A percentile compares a stretch with the other conserved stretches of the same genome.
These are phyloP conservation scores for Penaeus indicus DNA, from an alignment of 1,140 invertebrate genomes.

Conservation along the genomic window DNA sequence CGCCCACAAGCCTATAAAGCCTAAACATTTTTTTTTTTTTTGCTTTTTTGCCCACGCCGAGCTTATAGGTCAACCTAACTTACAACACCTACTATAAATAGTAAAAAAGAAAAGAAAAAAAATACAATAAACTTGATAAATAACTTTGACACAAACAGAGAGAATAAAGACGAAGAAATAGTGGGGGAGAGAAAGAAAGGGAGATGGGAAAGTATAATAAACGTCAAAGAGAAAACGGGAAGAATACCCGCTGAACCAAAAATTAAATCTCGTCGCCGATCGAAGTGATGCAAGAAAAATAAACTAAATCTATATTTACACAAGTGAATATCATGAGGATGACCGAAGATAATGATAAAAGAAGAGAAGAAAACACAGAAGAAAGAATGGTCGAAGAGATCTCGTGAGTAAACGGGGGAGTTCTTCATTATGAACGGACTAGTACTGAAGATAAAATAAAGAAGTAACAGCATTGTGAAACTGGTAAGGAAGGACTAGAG, in stretches of 20 bases:
- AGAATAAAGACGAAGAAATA: neutral
- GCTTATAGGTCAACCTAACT: slow-evolving; percentile 28
- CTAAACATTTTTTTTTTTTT: slow-evolving; percentile 17
- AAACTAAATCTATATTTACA: too few relatives aligned
- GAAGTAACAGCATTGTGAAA: too few relatives aligned
- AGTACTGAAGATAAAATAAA: too few relatives aligned
- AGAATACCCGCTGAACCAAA: neutral
- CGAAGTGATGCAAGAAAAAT: too few relatives aligned
- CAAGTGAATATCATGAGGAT: too few relatives aligned
- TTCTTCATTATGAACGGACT: too few relatives aligned
- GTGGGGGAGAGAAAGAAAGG: neutral
- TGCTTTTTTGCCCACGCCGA: slow-evolving; percentile 24
- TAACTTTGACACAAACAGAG: slow-evolving; percentile 49
- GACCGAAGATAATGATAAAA: too few relatives aligned
- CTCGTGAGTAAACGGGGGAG: too few relatives aligned
- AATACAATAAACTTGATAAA: slow-evolving; percentile 28
- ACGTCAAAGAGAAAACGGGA: neutral
- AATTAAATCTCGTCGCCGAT: too few relatives aligned
- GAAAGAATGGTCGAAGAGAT: too few relatives aligned
- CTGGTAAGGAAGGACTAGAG: too few relatives aligned
- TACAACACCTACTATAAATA: slow-evolving; percentile 49
- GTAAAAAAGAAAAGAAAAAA: slow-evolving; percentile 23
- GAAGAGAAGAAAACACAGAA: too few relatives aligned
- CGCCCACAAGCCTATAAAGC: neutral
- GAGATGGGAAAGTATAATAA: neutral